phyloP scores from a whole-genome alignment of 2,888 invertebrate species.

The Argyresthia albistria region DNA sequence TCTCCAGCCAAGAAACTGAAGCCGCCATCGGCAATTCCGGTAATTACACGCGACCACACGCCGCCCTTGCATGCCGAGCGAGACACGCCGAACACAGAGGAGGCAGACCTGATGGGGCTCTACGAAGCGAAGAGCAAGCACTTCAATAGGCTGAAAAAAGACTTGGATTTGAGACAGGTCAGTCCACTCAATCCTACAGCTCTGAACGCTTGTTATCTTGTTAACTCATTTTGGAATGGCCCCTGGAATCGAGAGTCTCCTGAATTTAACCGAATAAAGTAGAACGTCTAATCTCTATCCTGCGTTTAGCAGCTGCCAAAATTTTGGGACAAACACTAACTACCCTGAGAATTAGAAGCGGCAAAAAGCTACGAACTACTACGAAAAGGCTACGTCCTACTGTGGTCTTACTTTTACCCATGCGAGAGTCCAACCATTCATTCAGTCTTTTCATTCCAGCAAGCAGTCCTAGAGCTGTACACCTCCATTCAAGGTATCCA shows the following conservation, averaged over 20 bases:
- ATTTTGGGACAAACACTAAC: no score
- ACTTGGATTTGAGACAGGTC: conserved; percentile 62
- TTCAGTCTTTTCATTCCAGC: conserved; percentile 23
- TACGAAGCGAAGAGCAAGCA: conserved; percentile 36
- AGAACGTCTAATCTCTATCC: no score
- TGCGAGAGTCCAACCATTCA: no score
- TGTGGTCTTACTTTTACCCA: no score
- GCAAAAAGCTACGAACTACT: no score
- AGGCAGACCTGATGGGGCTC: conserved; percentile 31
- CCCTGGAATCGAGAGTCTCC: no score
- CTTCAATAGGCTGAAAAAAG: conserved; percentile 49
- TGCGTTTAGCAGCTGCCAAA: no score
- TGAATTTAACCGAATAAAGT: no score
- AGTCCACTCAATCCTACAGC: not conserved
- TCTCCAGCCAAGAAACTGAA: not conserved
- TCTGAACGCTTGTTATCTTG: no score
- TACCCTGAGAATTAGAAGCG: no score
- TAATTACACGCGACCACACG: conserved; percentile 14
- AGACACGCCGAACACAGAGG: conserved; percentile 15
- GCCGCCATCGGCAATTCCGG: conserved; percentile 15
- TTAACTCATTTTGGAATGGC: no score
- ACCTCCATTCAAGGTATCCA: conserved; percentile 35
- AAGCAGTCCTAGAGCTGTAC: conserved; percentile 46
- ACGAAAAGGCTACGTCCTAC: no score
- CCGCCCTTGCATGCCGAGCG: conserved; percentile 2